A percentile compares a stretch with the other conserved stretches of the same genome.
phyloP scores from a whole-genome alignment of 2,113 vertebrate species.

The Neolamprologus caudopunctatus region DNA sequence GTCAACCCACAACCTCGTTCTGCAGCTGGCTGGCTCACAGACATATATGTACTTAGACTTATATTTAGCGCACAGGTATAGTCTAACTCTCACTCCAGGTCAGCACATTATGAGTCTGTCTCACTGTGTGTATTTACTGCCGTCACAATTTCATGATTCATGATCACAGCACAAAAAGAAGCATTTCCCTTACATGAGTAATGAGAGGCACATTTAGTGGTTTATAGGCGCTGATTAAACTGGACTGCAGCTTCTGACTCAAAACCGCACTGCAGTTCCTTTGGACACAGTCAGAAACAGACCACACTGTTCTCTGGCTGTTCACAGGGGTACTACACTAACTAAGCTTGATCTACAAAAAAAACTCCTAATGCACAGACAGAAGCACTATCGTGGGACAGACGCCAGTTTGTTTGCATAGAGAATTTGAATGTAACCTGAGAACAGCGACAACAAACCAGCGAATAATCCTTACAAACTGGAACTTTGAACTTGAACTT shows the following conservation, averaged over 20 bases:
- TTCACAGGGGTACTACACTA: background rate
- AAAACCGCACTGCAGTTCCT: background rate
- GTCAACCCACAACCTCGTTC: background rate
- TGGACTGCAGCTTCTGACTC: accelerated
- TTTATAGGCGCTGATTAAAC: background rate
- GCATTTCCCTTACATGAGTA: background rate
- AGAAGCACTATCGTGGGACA: background rate
- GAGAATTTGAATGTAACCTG: background rate
- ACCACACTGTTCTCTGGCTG: background rate
- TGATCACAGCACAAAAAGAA: background rate
- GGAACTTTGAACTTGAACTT: background rate
- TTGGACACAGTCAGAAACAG: background rate
- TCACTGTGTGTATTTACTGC: background rate
- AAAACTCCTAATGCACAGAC: background rate
- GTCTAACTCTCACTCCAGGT: background rate
- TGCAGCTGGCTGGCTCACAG: background rate
- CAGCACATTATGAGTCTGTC: background rate
- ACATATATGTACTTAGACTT: background rate
- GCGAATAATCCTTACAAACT: background rate
- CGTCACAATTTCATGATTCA: background rate
- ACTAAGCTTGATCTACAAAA: accelerated
- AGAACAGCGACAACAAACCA: background rate
- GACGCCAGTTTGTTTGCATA: background rate
- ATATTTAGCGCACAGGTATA: background rate
- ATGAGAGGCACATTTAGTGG: background rate